phyloP scores from a whole-genome alignment of 2,797 vertebrate genomes.

The Darevskia nairensis region DNA sequence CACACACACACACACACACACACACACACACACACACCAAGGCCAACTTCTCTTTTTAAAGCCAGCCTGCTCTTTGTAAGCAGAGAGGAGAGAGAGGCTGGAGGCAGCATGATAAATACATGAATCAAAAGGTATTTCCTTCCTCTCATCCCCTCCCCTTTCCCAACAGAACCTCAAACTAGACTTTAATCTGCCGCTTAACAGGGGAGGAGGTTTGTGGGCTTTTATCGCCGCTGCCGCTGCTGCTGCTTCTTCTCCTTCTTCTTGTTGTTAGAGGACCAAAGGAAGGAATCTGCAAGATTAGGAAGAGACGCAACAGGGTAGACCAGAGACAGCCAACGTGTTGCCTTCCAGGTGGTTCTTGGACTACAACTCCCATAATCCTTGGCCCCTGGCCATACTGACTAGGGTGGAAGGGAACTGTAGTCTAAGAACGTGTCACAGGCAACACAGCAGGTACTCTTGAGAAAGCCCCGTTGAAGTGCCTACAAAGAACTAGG shows the following conservation, averaged over 20 bases:
- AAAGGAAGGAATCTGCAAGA: background rate
- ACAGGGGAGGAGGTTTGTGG: slow-evolving; percentile 34
- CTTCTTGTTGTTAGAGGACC: background rate
- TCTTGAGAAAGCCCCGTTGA: no score
- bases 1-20: background rate
- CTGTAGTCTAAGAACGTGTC: no score
- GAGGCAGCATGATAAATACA: slow-evolving; percentile 10
- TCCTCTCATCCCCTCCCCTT: background rate
- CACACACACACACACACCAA: background rate
- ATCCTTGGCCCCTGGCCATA: no score
- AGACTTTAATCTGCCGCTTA: slow-evolving; percentile 10
- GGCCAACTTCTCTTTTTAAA: slow-evolving; percentile 14
- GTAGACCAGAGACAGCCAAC: no score
- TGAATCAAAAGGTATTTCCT: slow-evolving; percentile 30
- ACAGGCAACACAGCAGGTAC: no score
- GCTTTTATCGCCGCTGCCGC: slow-evolving; percentile 39
- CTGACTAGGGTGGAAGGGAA: no score
- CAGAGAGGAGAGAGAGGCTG: background rate
- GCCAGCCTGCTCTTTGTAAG: slow-evolving; percentile 11
- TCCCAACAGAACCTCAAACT: background rate
- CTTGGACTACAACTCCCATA: no score
- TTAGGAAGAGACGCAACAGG: no score
- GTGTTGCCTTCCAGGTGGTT: no score
- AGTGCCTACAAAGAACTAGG: background rate
- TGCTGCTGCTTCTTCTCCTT: no score